Conservation (phyloP, 1,140 invertebrate genomes). For the Brachionus manjavacas region DNA sequence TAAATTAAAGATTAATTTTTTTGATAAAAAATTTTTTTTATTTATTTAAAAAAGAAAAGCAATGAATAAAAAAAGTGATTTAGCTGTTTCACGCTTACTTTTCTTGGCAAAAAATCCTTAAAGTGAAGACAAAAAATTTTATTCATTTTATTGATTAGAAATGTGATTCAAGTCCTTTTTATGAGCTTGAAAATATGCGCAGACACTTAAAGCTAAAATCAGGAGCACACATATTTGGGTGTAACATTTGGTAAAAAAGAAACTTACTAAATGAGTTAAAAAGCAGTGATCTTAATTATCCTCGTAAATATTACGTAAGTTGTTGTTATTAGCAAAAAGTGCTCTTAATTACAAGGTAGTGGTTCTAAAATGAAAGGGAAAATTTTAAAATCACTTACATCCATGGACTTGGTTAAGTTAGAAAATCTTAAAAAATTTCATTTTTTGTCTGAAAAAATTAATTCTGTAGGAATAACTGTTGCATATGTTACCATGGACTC, state of each 20-base stretch:
- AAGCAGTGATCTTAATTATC: neutral
- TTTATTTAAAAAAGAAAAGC: neutral
- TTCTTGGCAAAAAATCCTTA: neutral
- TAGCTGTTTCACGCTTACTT: neutral
- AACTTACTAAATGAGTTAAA: constrained; percentile 10
- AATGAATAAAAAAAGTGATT: neutral
- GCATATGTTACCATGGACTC: neutral
- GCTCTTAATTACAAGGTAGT: neutral
- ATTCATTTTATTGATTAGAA: constrained; percentile 11
- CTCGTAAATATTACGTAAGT: constrained; percentile 6
- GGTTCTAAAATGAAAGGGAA: neutral
- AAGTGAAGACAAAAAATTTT: neutral
- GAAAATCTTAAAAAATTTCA: neutral
- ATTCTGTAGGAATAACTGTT: neutral
- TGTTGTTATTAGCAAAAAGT: neutral
- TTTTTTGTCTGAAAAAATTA: neutral
- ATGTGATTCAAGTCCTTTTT: neutral
- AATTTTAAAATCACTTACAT: neutral
- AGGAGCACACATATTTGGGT: neutral
- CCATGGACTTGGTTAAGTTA: neutral
- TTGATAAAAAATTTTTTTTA: neutral
- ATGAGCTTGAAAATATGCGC: neutral
- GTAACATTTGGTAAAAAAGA: neutral
- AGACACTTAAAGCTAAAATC: neutral
- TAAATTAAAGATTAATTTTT: neutral